Conservation (phyloP, 2,888 invertebrate species). For the Leucoma salicis region DNA sequence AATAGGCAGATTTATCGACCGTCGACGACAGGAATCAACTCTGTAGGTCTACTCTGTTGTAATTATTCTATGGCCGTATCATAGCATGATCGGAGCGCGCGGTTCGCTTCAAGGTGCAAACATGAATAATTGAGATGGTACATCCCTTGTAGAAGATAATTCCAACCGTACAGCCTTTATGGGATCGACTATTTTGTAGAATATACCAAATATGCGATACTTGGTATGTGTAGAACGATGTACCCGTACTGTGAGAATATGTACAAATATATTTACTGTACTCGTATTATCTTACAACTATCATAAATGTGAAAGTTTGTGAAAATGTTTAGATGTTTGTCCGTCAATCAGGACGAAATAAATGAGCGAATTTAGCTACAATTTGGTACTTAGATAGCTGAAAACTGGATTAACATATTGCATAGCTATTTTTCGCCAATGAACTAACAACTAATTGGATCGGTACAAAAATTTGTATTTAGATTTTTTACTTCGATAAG, state of each 20-base stretch:
- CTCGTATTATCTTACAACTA: too few species aligned
- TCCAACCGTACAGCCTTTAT: slow-evolving; percentile 3
- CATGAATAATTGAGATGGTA: slow-evolving; percentile 53
- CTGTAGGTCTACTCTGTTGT: not conserved
- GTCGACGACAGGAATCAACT: not conserved
- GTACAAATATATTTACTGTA: too few species aligned
- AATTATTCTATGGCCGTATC: slow-evolving; percentile 36
- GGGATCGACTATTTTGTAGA: not conserved
- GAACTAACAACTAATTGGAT: too few species aligned
- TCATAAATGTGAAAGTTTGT: too few species aligned
- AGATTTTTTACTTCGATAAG: too few species aligned
- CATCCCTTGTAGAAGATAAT: slow-evolving; percentile 20
- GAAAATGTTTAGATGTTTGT: too few species aligned
- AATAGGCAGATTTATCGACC: not conserved
- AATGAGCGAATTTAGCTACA: too few species aligned
- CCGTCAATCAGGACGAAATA: too few species aligned
- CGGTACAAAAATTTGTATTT: too few species aligned
- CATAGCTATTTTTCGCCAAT: too few species aligned
- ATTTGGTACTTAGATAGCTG: too few species aligned
- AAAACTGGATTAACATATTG: too few species aligned
- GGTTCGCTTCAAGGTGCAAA: slow-evolving; percentile 41
- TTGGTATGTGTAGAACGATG: not conserved
- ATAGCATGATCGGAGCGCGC: slow-evolving; percentile 34
- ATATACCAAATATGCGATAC: not conserved
- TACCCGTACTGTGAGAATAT: not conserved